Percentiles rank a stretch among this genome's conserved stretches.
phyloP scores from a whole-genome alignment of 2,888 invertebrate genomes.

The Andrena flavipes region DNA sequence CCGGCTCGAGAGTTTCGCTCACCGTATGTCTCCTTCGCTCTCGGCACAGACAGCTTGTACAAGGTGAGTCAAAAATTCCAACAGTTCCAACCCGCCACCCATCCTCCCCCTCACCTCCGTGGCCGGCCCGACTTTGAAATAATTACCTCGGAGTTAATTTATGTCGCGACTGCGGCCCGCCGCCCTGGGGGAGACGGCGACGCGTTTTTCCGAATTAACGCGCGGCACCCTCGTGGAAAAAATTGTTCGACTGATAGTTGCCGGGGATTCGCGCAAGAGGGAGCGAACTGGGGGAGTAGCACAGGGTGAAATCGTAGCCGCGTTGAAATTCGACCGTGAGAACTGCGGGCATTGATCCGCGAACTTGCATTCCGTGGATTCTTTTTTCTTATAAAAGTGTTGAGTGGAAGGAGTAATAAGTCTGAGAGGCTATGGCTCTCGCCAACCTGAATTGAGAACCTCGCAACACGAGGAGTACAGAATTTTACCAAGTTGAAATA shows the following conservation, averaged over 20 bases:
- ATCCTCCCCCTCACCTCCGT: background rate
- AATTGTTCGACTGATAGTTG: slow-evolving; percentile 7
- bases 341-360: background rate
- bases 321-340: slow-evolving; percentile 1
- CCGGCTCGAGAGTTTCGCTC: slow-evolving; percentile 75
- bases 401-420: too few relatives aligned
- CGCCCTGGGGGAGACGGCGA: slow-evolving; percentile 31
- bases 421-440: too few relatives aligned
- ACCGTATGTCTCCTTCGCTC: slow-evolving; percentile 79
- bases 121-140: slow-evolving; percentile 69
- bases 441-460: too few relatives aligned
- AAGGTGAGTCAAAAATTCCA: slow-evolving; percentile 77
- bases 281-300: too few relatives aligned
- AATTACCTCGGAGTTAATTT: slow-evolving; percentile 78
- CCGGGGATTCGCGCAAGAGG: background rate
- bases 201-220: slow-evolving; percentile 56
- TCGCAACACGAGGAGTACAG: too few relatives aligned
- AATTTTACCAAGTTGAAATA: too few relatives aligned
- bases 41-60: slow-evolving; percentile 71
- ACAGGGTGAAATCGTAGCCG: background rate
- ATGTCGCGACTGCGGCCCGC: slow-evolving; percentile 70
- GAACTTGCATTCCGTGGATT: too few relatives aligned
- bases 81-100: slow-evolving; percentile 50
- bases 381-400: too few relatives aligned
- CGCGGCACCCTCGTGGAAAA: slow-evolving; percentile 42